Base-by-base conservation (phyloP, 2,888 invertebrate species). In the Dasysyrphus albostriatus region DNA sequence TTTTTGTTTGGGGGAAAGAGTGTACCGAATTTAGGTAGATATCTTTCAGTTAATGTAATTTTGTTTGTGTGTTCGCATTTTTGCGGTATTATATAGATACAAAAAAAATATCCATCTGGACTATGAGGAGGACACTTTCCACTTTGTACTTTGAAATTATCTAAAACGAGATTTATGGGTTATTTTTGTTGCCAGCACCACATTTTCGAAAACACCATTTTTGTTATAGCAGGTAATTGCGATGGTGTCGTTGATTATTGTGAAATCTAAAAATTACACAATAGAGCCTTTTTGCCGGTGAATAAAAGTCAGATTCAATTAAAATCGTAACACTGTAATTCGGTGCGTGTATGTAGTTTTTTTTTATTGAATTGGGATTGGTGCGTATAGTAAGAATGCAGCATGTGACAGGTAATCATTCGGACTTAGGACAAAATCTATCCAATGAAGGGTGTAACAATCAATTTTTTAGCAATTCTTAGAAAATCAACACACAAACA, bases 261-360 rank as follows among this genome's bases (percentile, higher is more conserved):
- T 61, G 61, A 61, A 54, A 59, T 42, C 12, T 59, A 6, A 59
- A 58, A 65, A 61, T 83, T 59, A 61, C 67, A 83, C 84, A 77
- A 81, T 69, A 32, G 54, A 24, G 24, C 24, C 0, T 10, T 29
- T 42, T 39, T 19, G 70, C 63, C 58, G 84, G 83, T 84, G 81
- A 69, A 81, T 85, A 81, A 85, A 85, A 81, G 77, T 81, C 76
- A 84, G 69, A 73, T 85, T 85, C 77, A 85, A 85, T 85, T 81
- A 85, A 85, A 85, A 73, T 81, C 73, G 81, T 56, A 85, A 16
- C 1, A 39, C 39, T 3, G 19, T 72, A 77, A 85, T 67, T 77
- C 76, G 76, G 81, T 65, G 34, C 14, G 24, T 39, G 14, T 7
- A 37, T 19, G 24, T 24, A 24, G 24, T 24, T 24, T 3, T 24